Evolutionary conservation across 1,140 invertebrate genomes (phyloP).

Genomic region (Eubasilissa regina): DNA sequence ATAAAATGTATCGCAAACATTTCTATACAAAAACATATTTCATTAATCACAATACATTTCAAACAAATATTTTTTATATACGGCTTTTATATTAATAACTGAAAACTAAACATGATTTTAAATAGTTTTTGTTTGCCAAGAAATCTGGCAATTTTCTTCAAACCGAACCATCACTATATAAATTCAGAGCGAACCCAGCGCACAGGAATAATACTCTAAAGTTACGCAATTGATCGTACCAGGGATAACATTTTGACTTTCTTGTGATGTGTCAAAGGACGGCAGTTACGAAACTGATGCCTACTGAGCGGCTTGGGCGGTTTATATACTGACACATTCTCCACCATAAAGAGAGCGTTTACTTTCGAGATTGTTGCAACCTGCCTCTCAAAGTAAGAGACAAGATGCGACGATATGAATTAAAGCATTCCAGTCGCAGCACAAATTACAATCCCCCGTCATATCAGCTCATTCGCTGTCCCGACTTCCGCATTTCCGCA

Average conservation of each 20-base stretch:
- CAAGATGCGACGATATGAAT: constrained; percentile 45
- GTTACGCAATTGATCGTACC: constrained; percentile 43
- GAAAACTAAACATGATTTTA: no score
- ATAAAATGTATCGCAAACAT: no score
- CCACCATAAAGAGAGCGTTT: constrained; percentile 48
- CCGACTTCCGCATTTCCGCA: neutral
- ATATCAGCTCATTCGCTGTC: neutral
- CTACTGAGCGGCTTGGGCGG: constrained; percentile 36
- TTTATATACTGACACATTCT: constrained; percentile 57
- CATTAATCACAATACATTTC: no score
- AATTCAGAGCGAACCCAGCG: neutral
- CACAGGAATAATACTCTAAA: neutral
- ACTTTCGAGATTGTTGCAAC: constrained; percentile 55
- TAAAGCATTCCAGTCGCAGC: constrained; percentile 32
- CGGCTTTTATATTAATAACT: no score
- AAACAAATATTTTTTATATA: no score
- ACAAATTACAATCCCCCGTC: constrained; percentile 4
- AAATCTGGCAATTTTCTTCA: neutral
- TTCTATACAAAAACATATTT: no score
- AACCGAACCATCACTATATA: neutral
- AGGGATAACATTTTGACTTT: constrained; percentile 46
- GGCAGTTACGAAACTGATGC: constrained; percentile 59
- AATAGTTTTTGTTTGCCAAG: no score
- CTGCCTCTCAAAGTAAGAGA: constrained; percentile 56
- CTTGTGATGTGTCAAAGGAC: constrained; percentile 53